Evolutionary conservation across 1,140 invertebrate genomes (phyloP), one percentile per base, ranked within the genome.

Genomic region (Drosophila triauraria): DNA sequence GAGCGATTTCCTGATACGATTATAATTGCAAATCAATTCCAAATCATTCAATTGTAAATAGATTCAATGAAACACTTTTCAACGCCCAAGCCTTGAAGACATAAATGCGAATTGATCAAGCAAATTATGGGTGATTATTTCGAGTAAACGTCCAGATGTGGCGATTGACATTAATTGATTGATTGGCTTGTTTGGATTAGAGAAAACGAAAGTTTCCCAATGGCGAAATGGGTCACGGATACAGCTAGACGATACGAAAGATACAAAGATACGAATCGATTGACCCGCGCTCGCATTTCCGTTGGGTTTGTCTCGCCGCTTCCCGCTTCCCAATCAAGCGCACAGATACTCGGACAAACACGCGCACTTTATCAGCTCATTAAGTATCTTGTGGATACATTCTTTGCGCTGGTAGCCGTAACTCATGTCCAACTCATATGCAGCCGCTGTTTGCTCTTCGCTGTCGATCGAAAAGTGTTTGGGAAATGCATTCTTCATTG

Each of bases 151-250:
- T 64, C 77, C 69, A 47, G 53, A 42, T 44, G 59, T 42, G 57
- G 54, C 76, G 69, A 79, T 64, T 83, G 76, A 77, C 71, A 75
- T 87, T 87, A 88, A 87, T 87, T 87, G 80, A 87, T 88, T 87
- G 84, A 87, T 74, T 87, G 77, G 65, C 68, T 87, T 84, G 84
- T 88, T 88, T 87, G 79, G 84, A 88, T 87, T 88, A 75, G 51
- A 80, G 76, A 72, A 83, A 87, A 87, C 64, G 80, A 87, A 84
- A 87, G 84, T 88, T 84, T 43, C 46, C 42, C 47, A 44, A 43
- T 63, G 63, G 56, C 53, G 54, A 86, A 86, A 87, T 86, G 67
- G 84, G 83, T 86, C 83, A 85, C 62, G 65, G 60, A 44, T 47
- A 76, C 38, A 61, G 68, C 64, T 78, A 59, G 38, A 50, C 43